Evolutionary conservation across 2,113 vertebrate species (phyloP), one percentile per base, ranked within the genome.

Genomic region (Pleuronectes platessa): DNA sequence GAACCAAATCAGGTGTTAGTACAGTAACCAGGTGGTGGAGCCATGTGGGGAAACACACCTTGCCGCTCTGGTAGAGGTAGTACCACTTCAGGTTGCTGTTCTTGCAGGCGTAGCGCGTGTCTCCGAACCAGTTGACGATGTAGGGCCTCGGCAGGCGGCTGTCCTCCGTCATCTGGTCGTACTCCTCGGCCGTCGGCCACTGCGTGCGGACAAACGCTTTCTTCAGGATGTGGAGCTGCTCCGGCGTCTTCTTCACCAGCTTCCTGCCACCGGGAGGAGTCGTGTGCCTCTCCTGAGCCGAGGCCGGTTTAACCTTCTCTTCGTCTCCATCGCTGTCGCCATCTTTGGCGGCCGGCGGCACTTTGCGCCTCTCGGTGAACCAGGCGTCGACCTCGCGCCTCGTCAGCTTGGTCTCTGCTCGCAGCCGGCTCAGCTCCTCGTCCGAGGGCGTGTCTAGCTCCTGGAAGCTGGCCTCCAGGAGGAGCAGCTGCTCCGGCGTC

Each of bases 21-120:
- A 35, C 5, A 35, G 31, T 35, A 35, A 1, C 31, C 24, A 24
- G 24, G 24, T 24, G 2, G 24, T 24, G 24, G 24, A 2, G 24
- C 24, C 24, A 24, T 24, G 24, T 24, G 24, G 24, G 1, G 26
- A 37, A 37, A 37, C 0, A 3, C 17, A 88, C 86, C 82, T 95
- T 95, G 0, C 94, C 94, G 0, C 91, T 93, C 89, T 95, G 94
- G 85, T 98, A 98, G 75, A 96, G 96, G 80, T 97, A 98, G 92
- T 95, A 98, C 98, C 98, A 99, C 89, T 98, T 99, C 82, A 99
- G 93, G 86, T 97, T 97, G 73, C 97, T 96, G n/a, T 99, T 98
- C 91, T 99, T 99, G 95, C 96, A 98, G 74, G 96, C 96, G 24
- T 99, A 99, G 45, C 98, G 95, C 0, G 98, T 98, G 72, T 99